A percentile compares a stretch with the other conserved stretches of the same genome.
These are phyloP conservation scores for Capreolus pygargus DNA, from an alignment of 2,113 vertebrate genomes.

Conservation along the genomic window DNA sequence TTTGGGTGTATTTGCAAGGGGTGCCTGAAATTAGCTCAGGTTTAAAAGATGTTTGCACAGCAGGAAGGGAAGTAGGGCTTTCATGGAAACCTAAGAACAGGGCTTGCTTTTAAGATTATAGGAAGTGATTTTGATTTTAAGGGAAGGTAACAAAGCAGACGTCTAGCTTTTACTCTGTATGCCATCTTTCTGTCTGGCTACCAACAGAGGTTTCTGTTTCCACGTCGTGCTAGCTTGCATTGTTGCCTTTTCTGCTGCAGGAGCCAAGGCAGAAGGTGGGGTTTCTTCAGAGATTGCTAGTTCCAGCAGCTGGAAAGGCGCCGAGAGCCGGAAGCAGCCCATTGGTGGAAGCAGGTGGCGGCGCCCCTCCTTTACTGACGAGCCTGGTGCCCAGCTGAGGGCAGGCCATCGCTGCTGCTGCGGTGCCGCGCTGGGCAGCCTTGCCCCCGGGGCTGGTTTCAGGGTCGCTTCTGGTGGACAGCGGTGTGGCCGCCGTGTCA, in stretches of 20 bases:
- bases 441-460: neutral
- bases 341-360: neutral
- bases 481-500: neutral
- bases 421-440: neutral
- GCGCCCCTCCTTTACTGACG: neutral
- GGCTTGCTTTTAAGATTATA: neutral
- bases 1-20: neutral
- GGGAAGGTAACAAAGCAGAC: neutral
- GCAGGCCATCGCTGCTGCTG: neutral
- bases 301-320: neutral
- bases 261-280: neutral
- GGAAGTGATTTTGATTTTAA: neutral
- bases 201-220: neutral
- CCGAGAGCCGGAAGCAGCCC: neutral
- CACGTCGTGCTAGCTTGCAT: neutral
- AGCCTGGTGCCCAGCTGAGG: neutral
- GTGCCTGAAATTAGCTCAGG: neutral
- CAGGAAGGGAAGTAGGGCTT: neutral
- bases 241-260: neutral
- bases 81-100: neutral
- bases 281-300: neutral
- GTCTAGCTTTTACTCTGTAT: neutral
- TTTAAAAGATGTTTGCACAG: neutral
- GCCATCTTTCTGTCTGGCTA: neutral
- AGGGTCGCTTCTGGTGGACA: neutral